Percentiles rank a stretch among this genome's conserved stretches.
These are phyloP conservation scores for Lemur catta DNA, from an alignment of 2,797 vertebrate genomes.

Conservation along the genomic window DNA sequence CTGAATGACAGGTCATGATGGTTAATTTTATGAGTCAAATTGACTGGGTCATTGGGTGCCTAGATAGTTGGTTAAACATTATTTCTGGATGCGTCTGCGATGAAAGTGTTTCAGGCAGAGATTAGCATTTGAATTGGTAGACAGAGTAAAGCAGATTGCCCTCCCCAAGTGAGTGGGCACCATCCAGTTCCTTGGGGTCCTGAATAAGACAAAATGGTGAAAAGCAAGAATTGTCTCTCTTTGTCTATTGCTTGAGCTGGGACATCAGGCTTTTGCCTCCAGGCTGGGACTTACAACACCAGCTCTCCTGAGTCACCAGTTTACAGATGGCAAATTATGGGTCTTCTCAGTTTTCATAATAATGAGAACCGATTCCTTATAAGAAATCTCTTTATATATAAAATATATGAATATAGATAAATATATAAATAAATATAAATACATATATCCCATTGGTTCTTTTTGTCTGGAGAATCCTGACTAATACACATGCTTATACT, in stretches of 20 bases:
- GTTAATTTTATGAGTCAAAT: neutral
- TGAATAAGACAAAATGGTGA: neutral
- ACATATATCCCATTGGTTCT: neutral
- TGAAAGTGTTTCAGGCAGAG: neutral
- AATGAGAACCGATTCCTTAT: neutral
- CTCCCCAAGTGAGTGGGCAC: neutral
- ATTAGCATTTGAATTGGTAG: neutral
- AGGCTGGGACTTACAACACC: neutral
- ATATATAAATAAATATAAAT: neutral
- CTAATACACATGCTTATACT: neutral
- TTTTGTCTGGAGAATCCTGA: neutral
- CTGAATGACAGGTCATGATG: neutral
- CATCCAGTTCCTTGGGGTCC: neutral
- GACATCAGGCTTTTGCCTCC: neutral
- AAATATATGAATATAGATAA: neutral
- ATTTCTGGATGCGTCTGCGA: neutral
- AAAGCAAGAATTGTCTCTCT: neutral
- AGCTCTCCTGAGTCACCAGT: neutral
- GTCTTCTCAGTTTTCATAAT: neutral
- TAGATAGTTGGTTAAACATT: neutral
- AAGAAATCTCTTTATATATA: neutral
- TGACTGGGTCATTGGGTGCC: neutral
- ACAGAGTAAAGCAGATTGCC: neutral
- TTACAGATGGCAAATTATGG: neutral
- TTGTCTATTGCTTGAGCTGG: neutral